Evolutionary conservation across 2,888 invertebrate genomes (phyloP).

Genomic region (Leptothorax acervorum): DNA sequence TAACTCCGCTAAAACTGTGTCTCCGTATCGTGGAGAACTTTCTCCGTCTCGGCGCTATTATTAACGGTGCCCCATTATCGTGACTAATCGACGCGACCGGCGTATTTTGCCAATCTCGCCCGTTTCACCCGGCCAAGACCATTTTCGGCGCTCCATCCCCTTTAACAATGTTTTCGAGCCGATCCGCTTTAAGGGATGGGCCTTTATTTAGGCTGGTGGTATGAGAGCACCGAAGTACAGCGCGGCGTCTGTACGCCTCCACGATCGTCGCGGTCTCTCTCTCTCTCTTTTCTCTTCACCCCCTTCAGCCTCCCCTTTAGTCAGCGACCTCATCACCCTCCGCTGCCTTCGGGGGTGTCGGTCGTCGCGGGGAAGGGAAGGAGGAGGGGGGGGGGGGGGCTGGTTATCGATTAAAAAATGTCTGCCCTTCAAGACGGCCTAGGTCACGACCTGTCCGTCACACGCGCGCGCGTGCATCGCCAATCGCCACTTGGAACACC

Average conservation of each 20-base stretch:
- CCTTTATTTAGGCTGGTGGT: conserved; percentile 83
- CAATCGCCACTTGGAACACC: conserved; percentile 38
- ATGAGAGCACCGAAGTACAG: conserved; percentile 68
- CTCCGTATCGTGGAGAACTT: background rate
- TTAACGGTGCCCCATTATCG: conserved; percentile 47
- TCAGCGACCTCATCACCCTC: conserved; percentile 71
- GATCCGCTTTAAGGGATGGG: conserved; percentile 84
- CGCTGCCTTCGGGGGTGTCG: conserved; percentile 72
- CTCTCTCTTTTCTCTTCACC: conserved; percentile 58
- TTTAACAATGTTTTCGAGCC: conserved; percentile 85
- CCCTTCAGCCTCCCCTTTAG: conserved; percentile 64
- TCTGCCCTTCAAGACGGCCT: conserved; percentile 86
- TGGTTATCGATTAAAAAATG: conserved; percentile 85
- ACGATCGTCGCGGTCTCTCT: conserved; percentile 69
- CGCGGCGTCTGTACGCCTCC: conserved; percentile 71
- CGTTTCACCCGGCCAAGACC: background rate
- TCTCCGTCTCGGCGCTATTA: conserved; percentile 34
- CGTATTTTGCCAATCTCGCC: conserved; percentile 31
- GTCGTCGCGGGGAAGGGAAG: conserved; percentile 66
- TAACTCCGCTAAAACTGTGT: conserved; percentile 1
- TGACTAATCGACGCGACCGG: conserved; percentile 36
- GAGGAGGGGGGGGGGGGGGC: conserved; percentile 68
- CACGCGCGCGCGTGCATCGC: conserved; percentile 63
- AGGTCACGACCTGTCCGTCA: conserved; percentile 85
- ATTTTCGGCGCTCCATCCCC: conserved; percentile 75